Evolutionary conservation across 2,888 invertebrate genomes (phyloP).

Genomic region (Siphlonurus alternatus): DNA sequence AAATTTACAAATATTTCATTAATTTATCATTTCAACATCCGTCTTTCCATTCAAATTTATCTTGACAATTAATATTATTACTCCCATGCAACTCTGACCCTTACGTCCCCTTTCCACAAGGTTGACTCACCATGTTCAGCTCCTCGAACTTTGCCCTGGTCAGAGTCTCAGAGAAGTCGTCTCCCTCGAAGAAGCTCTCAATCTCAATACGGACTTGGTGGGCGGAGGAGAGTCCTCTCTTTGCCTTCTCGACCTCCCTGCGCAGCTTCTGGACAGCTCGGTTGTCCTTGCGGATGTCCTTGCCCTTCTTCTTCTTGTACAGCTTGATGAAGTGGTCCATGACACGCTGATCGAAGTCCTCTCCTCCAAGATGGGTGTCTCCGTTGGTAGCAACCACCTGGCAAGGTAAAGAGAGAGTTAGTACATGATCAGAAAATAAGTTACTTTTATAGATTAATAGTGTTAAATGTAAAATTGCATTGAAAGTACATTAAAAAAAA

Average conservation of each 20-base stretch:
- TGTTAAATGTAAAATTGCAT: too few species aligned
- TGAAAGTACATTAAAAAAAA: too few species aligned
- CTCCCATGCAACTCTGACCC: too few species aligned
- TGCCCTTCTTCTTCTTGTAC: constrained; percentile 97
- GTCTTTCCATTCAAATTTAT: too few species aligned
- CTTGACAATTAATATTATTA: too few species aligned
- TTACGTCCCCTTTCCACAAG: too few species aligned
- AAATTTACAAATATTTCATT: too few species aligned
- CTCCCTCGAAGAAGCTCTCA: constrained; percentile 95
- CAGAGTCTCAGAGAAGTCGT: constrained; percentile 94
- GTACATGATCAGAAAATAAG: too few species aligned
- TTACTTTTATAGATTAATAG: too few species aligned
- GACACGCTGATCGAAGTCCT: constrained; percentile 96
- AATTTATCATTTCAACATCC: too few species aligned
- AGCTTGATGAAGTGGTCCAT: constrained; percentile 99
- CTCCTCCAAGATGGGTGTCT: constrained; percentile 95
- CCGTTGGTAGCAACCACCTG: constrained; percentile 73
- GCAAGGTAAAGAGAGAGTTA: background rate
- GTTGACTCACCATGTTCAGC: constrained; percentile 66
- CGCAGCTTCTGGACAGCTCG: constrained; percentile 90
- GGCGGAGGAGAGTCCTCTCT: constrained; percentile 82
- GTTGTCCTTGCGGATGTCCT: constrained; percentile 88
- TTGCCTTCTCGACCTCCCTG: constrained; percentile 95
- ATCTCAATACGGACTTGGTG: constrained; percentile 98
- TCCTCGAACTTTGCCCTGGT: constrained; percentile 98